Percentiles rank a stretch among this genome's conserved stretches.
These are phyloP conservation scores for Gorsachius goisagi DNA, from an alignment of 2,113 vertebrate genomes.

Conservation along the genomic window DNA sequence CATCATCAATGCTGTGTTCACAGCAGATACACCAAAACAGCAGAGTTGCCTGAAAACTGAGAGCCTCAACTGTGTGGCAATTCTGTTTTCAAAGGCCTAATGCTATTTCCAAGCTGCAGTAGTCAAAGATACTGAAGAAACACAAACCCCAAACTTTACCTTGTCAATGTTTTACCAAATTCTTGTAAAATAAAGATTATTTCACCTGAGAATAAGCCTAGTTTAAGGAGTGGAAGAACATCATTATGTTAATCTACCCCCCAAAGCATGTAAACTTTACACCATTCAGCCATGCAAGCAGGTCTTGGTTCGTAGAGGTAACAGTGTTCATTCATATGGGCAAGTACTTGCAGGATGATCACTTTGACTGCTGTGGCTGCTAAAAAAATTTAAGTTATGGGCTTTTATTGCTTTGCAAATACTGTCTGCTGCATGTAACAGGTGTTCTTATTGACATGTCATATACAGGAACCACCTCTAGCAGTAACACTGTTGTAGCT, in stretches of 20 bases:
- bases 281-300: neutral
- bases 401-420: neutral
- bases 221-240: neutral
- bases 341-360: neutral
- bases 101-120: neutral
- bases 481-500: constrained; percentile 94
- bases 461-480: constrained; percentile 90
- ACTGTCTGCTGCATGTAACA: neutral
- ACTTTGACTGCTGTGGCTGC: neutral
- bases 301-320: neutral
- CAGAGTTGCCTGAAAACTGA: neutral
- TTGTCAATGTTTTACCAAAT: neutral
- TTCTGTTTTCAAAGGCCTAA: neutral
- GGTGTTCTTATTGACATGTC: neutral
- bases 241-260: neutral
- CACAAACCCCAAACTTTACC: neutral
- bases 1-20: neutral
- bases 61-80: neutral
- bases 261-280: neutral
- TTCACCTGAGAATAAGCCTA: neutral
- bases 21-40: neutral
- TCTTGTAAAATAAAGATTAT: neutral
- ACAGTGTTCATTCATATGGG: neutral
- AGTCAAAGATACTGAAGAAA: neutral
- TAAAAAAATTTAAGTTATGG: neutral